Conservation (phyloP, 2,888 invertebrate genomes). For the Ametastegia equiseti region DNA sequence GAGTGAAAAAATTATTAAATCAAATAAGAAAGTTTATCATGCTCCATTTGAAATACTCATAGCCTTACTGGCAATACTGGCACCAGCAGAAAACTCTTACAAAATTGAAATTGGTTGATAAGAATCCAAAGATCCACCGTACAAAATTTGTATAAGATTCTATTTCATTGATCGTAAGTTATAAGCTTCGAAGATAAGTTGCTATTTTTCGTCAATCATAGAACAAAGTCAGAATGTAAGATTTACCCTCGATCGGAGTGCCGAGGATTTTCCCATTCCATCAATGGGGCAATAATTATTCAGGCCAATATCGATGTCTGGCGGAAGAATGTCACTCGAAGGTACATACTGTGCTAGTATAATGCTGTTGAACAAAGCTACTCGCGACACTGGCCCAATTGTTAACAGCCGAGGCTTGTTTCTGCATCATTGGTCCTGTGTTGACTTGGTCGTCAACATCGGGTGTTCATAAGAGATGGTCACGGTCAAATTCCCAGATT, state of each 20-base stretch:
- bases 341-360: background rate
- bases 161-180: no score
- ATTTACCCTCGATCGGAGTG: background rate
- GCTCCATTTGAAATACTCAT: background rate
- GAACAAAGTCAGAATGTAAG: background rate
- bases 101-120: background rate
- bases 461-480: background rate
- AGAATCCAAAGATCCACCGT: no score
- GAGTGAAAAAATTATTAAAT: background rate
- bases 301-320: background rate
- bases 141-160: no score
- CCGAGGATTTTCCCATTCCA: background rate
- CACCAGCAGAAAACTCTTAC: background rate
- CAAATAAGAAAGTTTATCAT: no score
- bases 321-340: background rate
- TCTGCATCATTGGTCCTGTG: background rate
- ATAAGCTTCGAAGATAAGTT: no score
- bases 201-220: background rate
- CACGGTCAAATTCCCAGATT: no score
- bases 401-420: background rate
- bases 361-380: background rate
- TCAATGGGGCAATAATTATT: background rate
- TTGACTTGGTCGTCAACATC: background rate
- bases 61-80: background rate
- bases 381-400: background rate